Evolutionary conservation across 2,113 vertebrate genomes (phyloP).

Genomic region (Daphoenositta chrysoptera): DNA sequence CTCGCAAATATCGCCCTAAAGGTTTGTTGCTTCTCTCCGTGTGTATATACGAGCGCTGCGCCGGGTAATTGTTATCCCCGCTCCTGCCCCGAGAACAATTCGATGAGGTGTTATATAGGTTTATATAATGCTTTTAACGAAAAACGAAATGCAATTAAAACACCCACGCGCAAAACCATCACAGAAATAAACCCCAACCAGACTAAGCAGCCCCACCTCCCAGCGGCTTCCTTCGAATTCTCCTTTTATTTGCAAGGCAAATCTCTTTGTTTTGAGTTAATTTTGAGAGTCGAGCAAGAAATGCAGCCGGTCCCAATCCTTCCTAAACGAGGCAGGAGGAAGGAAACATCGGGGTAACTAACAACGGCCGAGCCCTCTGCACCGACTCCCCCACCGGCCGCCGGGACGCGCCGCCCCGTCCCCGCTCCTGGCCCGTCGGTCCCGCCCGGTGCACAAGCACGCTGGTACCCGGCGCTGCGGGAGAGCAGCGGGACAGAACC

Average conservation of each 20-base stretch:
- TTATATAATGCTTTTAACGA: conserved; percentile 43
- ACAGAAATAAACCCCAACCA: conserved; percentile 26
- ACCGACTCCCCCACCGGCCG: too few relatives aligned
- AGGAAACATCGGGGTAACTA: neutral
- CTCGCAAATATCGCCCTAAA: neutral
- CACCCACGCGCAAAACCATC: conserved; percentile 56
- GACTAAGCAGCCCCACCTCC: neutral
- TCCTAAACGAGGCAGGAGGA: neutral
- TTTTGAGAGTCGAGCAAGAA: neutral
- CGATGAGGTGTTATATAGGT: conserved; percentile 38
- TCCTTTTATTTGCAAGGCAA: conserved; percentile 29
- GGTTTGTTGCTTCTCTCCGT: neutral
- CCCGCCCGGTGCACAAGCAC: neutral
- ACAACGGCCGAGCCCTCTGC: neutral
- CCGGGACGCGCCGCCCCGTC: neutral
- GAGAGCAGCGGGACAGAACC: neutral
- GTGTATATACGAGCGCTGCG: neutral
- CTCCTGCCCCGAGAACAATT: conserved; percentile 5
- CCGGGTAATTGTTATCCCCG: neutral
- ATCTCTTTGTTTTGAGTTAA: conserved; percentile 33
- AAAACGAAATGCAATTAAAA: conserved; percentile 61
- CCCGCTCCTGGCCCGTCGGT: neutral
- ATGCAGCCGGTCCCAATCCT: neutral
- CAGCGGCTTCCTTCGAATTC: conserved; percentile 7
- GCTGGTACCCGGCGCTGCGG: neutral